Percentiles rank a stretch among this genome's conserved stretches.
phyloP scores from a whole-genome alignment of 1,140 invertebrate species.

The Caenorhabditis tropicalis region DNA sequence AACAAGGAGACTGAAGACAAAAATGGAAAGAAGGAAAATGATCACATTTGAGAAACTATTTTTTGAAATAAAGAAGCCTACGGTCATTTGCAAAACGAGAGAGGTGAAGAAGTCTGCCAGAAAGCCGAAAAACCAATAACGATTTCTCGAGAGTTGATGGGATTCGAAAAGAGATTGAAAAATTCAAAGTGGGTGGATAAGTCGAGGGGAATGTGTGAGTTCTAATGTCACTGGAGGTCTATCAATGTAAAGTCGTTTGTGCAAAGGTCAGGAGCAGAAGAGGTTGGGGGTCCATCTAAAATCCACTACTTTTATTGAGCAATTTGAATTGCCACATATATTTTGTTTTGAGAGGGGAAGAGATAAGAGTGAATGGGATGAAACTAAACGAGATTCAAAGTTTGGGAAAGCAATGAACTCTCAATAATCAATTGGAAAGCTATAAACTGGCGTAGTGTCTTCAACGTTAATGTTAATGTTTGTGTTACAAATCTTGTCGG shows the following conservation, averaged over 20 bases:
- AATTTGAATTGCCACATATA: conserved; percentile 34
- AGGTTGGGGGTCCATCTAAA: neutral
- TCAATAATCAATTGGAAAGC: conserved; percentile 21
- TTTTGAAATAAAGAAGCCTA: neutral
- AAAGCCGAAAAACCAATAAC: conserved; percentile 2
- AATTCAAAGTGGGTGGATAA: conserved; percentile 38
- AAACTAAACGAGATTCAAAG: neutral
- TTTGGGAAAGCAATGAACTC: neutral
- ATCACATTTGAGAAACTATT: too few relatives aligned
- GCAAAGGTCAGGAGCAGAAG: conserved; percentile 9
- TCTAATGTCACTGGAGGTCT: conserved; percentile 38
- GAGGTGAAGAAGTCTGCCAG: neutral
- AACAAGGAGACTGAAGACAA: neutral
- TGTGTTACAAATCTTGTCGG: conserved; percentile 39
- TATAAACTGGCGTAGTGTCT: conserved; percentile 20
- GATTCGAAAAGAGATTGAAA: conserved; percentile 22
- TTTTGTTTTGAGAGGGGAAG: neutral
- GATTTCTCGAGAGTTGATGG: conserved; percentile 15
- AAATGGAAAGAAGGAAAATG: too few relatives aligned
- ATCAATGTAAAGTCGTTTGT: conserved; percentile 33
- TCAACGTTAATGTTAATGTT: conserved; percentile 10
- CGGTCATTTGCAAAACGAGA: neutral
- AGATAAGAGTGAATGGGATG: neutral
- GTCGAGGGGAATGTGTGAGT: conserved; percentile 34
- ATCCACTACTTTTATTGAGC: conserved; percentile 22